Percentiles rank a stretch among this genome's conserved stretches.
Conservation (phyloP, 2,797 vertebrate genomes). For the Sebastes aleutianus region DNA sequence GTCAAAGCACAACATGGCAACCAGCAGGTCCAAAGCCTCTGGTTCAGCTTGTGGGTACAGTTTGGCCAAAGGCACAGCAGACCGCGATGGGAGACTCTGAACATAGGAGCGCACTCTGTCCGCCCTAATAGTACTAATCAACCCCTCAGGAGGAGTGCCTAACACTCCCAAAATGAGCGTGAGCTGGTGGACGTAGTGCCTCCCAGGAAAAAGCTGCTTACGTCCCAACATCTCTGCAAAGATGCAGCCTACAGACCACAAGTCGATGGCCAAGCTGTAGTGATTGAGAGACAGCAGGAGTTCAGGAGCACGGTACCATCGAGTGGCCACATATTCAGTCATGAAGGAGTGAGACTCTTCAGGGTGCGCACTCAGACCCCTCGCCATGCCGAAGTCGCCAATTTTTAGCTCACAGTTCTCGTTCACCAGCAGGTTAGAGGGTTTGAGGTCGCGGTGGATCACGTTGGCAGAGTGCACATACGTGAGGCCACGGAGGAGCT, state of each 20-base stretch:
- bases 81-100: conserved; percentile 86
- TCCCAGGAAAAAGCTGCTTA: conserved; percentile 91
- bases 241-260: conserved; percentile 95
- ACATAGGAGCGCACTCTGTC: conserved; percentile 91
- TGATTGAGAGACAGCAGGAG: conserved; percentile 92
- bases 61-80: conserved; percentile 83
- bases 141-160: conserved; percentile 87
- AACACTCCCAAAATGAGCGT: conserved; percentile 91
- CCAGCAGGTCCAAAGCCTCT: conserved; percentile 85
- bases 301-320: conserved; percentile 94
- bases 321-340: conserved; percentile 94
- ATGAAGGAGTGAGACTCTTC: conserved; percentile 91
- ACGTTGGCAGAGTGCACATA: conserved; percentile 94
- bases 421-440: conserved; percentile 91
- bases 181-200: conserved; percentile 92
- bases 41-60: conserved; percentile 88
- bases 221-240: conserved; percentile 94
- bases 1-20: conserved; percentile 88
- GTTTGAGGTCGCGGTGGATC: conserved; percentile 94
- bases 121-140: conserved; percentile 87
- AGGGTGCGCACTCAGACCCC: conserved; percentile 88
- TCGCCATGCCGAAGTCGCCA: conserved; percentile 94
- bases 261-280: conserved; percentile 91
- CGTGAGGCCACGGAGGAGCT: conserved; percentile 92
- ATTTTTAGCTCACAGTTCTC: conserved; percentile 97